Evolutionary conservation across 2,113 vertebrate genomes (phyloP).

Genomic region (Oreochromis tanganicae): DNA sequence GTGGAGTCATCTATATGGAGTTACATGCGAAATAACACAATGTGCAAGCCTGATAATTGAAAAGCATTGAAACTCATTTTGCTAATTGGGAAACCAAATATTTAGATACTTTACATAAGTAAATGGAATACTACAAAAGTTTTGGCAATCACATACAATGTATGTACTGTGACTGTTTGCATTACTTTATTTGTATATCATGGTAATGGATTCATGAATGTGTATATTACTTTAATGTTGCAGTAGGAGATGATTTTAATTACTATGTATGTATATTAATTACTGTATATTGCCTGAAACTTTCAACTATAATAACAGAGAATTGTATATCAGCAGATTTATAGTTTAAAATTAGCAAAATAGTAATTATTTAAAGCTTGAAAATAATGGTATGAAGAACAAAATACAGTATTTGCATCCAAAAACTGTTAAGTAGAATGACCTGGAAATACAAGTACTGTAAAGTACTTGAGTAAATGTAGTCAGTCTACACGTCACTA

Average conservation of each 20-base stretch:
- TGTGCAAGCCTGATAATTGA: neutral
- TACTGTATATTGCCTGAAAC: neutral
- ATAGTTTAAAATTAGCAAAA: neutral
- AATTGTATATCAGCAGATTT: neutral
- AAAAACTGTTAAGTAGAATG: neutral
- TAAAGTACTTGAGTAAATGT: neutral
- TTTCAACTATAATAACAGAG: neutral
- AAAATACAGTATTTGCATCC: neutral
- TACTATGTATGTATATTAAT: neutral
- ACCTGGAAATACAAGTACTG: neutral
- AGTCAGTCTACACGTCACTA: neutral
- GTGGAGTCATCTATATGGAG: neutral
- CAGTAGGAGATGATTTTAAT: neutral
- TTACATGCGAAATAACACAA: neutral
- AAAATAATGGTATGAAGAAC: neutral
- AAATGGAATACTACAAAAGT: neutral
- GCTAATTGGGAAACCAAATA: neutral
- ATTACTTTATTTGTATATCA: neutral
- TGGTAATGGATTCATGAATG: neutral
- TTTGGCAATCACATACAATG: neutral
- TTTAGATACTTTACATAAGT: neutral
- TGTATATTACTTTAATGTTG: neutral
- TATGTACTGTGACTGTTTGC: neutral
- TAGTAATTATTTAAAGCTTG: neutral
- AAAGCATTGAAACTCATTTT: neutral